Conservation (phyloP, 1,140 invertebrate species). For the Phymastichus coffea region DNA sequence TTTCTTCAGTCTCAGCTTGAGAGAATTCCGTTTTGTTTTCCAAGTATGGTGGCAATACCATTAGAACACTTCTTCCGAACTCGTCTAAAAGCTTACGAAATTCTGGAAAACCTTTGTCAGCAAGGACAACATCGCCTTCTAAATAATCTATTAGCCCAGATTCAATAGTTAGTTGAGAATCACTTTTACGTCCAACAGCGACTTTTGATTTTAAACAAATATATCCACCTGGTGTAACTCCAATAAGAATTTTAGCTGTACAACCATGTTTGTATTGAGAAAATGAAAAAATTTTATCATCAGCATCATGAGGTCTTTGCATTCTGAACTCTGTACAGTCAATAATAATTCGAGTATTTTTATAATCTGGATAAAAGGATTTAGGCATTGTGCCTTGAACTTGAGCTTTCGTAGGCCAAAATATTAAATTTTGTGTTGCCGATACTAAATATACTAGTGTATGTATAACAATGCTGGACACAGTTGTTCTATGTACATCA, state of each 20-base stretch:
- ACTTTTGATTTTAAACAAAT: constrained; percentile 47
- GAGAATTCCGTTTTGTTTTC: no score
- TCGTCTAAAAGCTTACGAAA: no score
- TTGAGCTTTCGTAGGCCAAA: constrained; percentile 8
- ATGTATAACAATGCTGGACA: constrained; percentile 15
- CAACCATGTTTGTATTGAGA: constrained; percentile 25
- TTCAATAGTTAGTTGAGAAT: constrained; percentile 23
- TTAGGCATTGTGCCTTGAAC: constrained; percentile 19
- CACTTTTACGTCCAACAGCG: constrained; percentile 38
- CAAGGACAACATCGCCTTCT: constrained; percentile 38
- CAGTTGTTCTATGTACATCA: not conserved
- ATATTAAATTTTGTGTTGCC: constrained; percentile 9
- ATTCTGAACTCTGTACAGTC: constrained; percentile 23
- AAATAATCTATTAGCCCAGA: constrained; percentile 40
- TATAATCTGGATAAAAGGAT: constrained; percentile 1
- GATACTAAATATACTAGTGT: not conserved
- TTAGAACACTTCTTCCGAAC: no score
- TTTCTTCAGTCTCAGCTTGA: no score
- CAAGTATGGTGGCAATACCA: no score
- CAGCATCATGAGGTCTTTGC: not conserved
- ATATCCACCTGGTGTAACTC: constrained; percentile 46
- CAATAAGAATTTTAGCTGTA: constrained; percentile 27
- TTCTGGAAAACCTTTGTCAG: constrained; percentile 22
- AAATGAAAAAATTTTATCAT: constrained; percentile 14
- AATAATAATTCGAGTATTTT: constrained; percentile 21